These are phyloP conservation scores for Pseudorhombus dupliciocellatus DNA, from an alignment of 2,113 vertebrate genomes.

Conservation along the genomic window DNA sequence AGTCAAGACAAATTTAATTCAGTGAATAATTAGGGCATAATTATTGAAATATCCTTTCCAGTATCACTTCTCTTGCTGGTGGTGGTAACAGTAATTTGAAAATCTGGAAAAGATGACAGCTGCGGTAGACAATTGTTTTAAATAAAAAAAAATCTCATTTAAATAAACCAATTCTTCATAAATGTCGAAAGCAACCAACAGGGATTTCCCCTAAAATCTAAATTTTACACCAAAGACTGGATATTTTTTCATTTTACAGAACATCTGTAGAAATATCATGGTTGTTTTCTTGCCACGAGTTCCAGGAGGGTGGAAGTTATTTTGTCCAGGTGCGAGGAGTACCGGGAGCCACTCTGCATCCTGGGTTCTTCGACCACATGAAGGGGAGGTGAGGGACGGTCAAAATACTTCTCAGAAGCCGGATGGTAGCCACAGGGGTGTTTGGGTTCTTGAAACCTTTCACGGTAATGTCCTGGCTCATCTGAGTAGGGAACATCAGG, in stretches of 20 bases:
- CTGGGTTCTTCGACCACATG: slow-evolving; percentile 37
- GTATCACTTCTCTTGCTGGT: not conserved
- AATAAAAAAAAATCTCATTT: slow-evolving; percentile 3
- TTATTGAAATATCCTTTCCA: not conserved
- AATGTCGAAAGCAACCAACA: slow-evolving; percentile 7
- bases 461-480: slow-evolving; percentile 28
- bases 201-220: not conserved
- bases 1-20: not conserved
- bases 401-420: slow-evolving; percentile 28
- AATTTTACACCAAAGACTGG: not conserved
- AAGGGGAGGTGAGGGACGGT: slow-evolving; percentile 40
- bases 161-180: not conserved
- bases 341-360: slow-evolving; percentile 33
- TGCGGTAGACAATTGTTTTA: slow-evolving; percentile 33
- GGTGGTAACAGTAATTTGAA: slow-evolving; percentile 3
- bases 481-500: slow-evolving; percentile 21
- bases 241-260: not conserved
- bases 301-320: slow-evolving; percentile 80
- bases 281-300: slow-evolving; percentile 76
- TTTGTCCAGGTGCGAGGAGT: slow-evolving; percentile 76
- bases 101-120: slow-evolving; percentile 2
- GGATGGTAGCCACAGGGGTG: slow-evolving; percentile 27
- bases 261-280: not conserved
- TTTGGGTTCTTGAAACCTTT: slow-evolving; percentile 52
- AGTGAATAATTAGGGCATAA: not conserved